Conservation (phyloP, 1,140 invertebrate species). For the Vanessa tameamea region DNA sequence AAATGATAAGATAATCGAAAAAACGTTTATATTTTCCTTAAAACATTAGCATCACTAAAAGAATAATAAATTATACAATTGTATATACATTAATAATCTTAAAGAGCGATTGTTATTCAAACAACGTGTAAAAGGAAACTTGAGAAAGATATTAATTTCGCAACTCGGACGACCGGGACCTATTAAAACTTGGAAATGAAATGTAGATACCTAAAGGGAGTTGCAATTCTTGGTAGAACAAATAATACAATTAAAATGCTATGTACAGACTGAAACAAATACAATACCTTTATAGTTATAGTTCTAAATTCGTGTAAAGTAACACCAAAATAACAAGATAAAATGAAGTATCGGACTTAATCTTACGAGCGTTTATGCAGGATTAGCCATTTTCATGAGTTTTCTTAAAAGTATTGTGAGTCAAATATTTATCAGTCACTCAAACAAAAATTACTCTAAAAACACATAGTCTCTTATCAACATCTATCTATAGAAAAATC, state of each 20-base stretch:
- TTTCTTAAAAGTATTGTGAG: too few relatives aligned
- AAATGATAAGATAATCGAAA: not conserved
- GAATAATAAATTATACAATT: not conserved
- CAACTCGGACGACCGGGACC: conserved; percentile 61
- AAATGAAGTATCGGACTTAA: too few relatives aligned
- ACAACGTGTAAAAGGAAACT: conserved; percentile 41
- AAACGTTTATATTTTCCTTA: not conserved
- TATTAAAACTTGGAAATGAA: conserved; percentile 67
- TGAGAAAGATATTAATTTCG: conserved; percentile 66
- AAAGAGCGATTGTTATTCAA: conserved; percentile 36
- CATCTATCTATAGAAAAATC: too few relatives aligned
- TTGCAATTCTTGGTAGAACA: conserved; percentile 52
- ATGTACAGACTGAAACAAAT: not conserved
- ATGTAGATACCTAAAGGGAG: conserved; percentile 48
- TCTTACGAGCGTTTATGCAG: too few relatives aligned
- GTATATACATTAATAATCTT: conserved; percentile 8
- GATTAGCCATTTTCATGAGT: too few relatives aligned
- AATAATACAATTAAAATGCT: not conserved
- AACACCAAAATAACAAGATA: too few relatives aligned
- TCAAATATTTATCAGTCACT: too few relatives aligned
- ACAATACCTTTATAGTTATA: not conserved
- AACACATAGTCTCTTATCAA: too few relatives aligned
- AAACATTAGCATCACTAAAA: not conserved
- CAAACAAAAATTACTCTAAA: too few relatives aligned
- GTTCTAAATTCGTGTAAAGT: too few relatives aligned